phyloP scores from a whole-genome alignment of 2,888 invertebrate genomes.

The Drosophila subquinaria region DNA sequence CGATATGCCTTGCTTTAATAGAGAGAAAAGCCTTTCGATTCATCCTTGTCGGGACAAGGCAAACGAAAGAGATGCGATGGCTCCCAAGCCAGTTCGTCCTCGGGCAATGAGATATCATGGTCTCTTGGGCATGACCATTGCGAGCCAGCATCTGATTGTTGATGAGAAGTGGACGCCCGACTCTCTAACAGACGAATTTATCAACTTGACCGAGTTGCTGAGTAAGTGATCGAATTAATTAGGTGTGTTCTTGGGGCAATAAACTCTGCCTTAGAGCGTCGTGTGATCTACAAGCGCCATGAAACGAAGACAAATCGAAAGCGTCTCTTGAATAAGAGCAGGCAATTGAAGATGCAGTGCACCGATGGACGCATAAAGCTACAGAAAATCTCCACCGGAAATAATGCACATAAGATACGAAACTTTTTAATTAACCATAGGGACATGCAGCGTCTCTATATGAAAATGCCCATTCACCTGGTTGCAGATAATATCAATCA shows the following conservation, averaged over 20 bases:
- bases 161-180: conserved; percentile 83
- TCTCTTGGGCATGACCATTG: conserved; percentile 80
- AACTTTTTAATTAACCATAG: conserved; percentile 81
- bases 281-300: conserved; percentile 69
- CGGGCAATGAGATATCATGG: conserved; percentile 79
- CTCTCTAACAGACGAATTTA: conserved; percentile 79
- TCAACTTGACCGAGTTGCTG: conserved; percentile 77
- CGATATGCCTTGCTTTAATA: conserved; percentile 62
- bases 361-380: conserved; percentile 80
- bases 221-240: conserved; percentile 63
- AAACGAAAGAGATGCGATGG: conserved; percentile 48
- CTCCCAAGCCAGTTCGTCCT: conserved; percentile 81
- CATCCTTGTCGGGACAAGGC: conserved; percentile 44
- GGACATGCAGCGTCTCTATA: conserved; percentile 83
- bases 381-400: conserved; percentile 73
- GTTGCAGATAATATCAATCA: conserved; percentile 84
- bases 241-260: too few species aligned
- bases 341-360: conserved; percentile 73
- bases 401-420: conserved; percentile 77
- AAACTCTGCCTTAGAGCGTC: conserved; percentile 62
- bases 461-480: conserved; percentile 81
- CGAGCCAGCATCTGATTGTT: conserved; percentile 81
- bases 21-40: conserved; percentile 47
- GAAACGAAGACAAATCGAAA: conserved; percentile 73
- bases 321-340: conserved; percentile 52